Evolutionary conservation across 2,797 vertebrate species (phyloP), one percentile per base, ranked within the genome.

Genomic region (Lophius americanus): DNA sequence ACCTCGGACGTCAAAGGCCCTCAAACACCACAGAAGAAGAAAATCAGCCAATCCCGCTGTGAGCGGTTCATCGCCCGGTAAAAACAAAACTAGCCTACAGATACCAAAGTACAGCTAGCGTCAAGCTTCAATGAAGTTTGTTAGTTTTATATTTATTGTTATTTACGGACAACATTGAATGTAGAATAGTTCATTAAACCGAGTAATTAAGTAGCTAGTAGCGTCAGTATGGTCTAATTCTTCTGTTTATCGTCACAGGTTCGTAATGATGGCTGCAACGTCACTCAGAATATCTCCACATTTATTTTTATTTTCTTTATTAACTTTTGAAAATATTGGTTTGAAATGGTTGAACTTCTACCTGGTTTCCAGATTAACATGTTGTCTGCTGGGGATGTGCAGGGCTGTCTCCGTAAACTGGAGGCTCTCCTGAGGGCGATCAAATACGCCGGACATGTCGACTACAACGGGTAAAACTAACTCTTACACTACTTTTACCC

Each of bases 311-410:
- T 23, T 23, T 23, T n/a, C n/a, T 23, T 23, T 23, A 23, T 23
- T 23, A 23, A 23, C 23, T 23, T 23, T 23, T 23, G 2, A 2
- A 23, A 23, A 23, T 23, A 23, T 23, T 23, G 23, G 1, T 23
- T 23, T 23, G 23, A 23, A 23, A 41, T 4, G 7, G 49, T 41
- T 6, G 0, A 9, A 4, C 14, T 0, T 36, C 0, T 57, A 7
- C 64, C 2, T 57, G 6, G 23, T 0, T 54, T 12, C 9, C 0
- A 76, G 75, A 1, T 32, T 7, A 69, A 57, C 13, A 90, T 84
- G 84, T 92, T 96, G 94, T 90, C 95, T 52, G 93, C 95, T 14
- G 97, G 96, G 74, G 96, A 99, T 79, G 76, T 98, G 60, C 95
- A 94, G 68, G 95, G 96, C 79, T 93, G 91, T 68, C 92, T 99